A percentile compares a stretch with the other conserved stretches of the same genome.
These are phyloP conservation scores for Drosophila yakuba DNA, from an alignment of 1,140 invertebrate species.

Conservation along the genomic window DNA sequence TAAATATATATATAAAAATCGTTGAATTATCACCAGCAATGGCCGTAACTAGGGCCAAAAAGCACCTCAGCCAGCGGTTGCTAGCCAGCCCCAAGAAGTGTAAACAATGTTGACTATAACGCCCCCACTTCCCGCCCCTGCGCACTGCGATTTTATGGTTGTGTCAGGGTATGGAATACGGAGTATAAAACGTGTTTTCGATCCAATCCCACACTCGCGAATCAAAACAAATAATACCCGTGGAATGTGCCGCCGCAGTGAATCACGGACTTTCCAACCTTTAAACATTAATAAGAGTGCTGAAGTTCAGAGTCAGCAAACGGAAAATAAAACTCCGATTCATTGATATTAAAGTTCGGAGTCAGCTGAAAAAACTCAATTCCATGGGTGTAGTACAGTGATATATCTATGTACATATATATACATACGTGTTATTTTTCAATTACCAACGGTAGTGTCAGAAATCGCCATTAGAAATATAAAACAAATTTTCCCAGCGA, in stretches of 20 bases:
- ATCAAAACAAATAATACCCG: conserved; percentile 33
- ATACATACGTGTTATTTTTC: neutral
- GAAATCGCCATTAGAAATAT: neutral
- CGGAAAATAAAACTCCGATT: neutral
- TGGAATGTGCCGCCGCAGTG: conserved; percentile 25
- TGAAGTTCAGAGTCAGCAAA: conserved; percentile 12
- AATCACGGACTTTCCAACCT: conserved; percentile 30
- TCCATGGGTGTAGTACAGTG: conserved; percentile 8
- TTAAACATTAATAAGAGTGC: conserved; percentile 26
- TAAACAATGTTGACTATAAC: conserved; percentile 30
- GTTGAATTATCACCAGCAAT: conserved; percentile 44
- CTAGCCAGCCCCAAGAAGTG: conserved; percentile 33
- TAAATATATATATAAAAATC: conserved; percentile 7
- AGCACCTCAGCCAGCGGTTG: conserved; percentile 30
- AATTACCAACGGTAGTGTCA: neutral
- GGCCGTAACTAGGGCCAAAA: conserved; percentile 33
- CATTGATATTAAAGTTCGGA: conserved; percentile 11
- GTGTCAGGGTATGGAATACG: conserved; percentile 35
- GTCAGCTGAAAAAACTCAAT: conserved; percentile 7
- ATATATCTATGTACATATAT: neutral
- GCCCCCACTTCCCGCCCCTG: conserved; percentile 31
- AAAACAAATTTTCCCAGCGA: no score
- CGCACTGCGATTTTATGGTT: conserved; percentile 42
- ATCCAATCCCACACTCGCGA: conserved; percentile 15
- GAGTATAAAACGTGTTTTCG: conserved; percentile 34